phyloP scores from a whole-genome alignment of 2,113 vertebrate genomes.

The Mohoua ochrocephala region DNA sequence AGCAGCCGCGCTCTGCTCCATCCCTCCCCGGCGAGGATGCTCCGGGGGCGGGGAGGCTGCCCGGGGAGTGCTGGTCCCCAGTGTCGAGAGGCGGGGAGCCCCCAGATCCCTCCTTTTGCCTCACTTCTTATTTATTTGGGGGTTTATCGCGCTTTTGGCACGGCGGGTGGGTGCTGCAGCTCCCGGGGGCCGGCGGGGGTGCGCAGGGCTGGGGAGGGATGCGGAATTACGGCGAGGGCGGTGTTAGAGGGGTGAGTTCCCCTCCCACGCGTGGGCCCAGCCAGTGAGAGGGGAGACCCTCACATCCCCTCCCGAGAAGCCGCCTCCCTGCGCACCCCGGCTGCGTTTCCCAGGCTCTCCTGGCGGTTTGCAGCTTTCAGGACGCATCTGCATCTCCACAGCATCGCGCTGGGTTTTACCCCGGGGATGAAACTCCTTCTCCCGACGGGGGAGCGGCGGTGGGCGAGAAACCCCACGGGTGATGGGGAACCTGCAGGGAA shows the following conservation, averaged over 20 bases:
- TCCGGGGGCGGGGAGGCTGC: not conserved
- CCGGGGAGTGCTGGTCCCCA: not conserved
- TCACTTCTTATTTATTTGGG: not conserved
- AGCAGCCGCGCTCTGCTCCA: not conserved
- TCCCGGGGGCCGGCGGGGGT: not conserved
- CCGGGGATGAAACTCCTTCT: not conserved
- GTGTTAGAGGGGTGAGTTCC: not conserved
- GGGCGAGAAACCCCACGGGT: not conserved
- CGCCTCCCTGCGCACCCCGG: not conserved
- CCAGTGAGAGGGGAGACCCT: not conserved
- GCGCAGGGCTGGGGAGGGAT: not conserved
- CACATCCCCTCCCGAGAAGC: not conserved
- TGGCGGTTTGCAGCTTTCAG: fast-evolving
- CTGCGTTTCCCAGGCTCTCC: not conserved
- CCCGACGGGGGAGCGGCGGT: fast-evolving
- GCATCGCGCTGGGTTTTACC: not conserved
- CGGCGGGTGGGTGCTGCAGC: not conserved
- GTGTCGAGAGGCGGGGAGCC: fast-evolving
- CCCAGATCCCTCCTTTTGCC: not conserved
- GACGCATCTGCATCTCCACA: not conserved
- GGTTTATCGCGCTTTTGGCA: not conserved
- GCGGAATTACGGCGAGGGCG: not conserved
- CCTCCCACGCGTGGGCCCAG: not conserved
- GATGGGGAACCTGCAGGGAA: not conserved
- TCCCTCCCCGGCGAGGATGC: not conserved